Base-by-base conservation (phyloP, 1,140 invertebrate species). In the Nixonia krombeini region DNA sequence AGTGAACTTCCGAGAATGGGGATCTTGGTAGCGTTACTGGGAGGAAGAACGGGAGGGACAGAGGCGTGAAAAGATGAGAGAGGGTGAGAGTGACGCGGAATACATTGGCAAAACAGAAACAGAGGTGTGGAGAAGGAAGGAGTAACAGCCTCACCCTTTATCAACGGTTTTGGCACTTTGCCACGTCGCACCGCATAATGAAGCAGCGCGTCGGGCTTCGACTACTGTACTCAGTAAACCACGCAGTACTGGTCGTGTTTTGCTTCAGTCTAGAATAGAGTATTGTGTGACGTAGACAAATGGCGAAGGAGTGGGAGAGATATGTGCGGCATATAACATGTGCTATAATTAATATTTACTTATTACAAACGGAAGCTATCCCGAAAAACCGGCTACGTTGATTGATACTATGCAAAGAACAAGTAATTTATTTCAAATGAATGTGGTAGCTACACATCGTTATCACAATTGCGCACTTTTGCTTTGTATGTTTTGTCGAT, bases 131-230 rank as follows among this genome's bases (percentile, higher is more conserved):
- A 56, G 55, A 55, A 52, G 61, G 59, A 49, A 52, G 58, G 55
- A 50, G 59, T 52, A 59, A 62, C 49, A 56, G 63, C 70, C 72
- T 73, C 70, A 72, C 74, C 72, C 74, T 80, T 80, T 81, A 81
- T 83, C 77, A 81, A 80, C 79, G 73, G 66, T 76, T 72, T 65
- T 82, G 81, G 81, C 81, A 81, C 70, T 76, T 74, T 81, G 79
- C 80, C 81, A 81, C 77, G 78, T 80, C 73, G 79, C 73, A 73
- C 72, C 81, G 81, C 76, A 83, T 83, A 83, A 83, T 83, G 79
- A 83, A 83, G 78, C 78, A 75, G 79, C 77, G 74, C 74, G 77
- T 75, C 78, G 73, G 75, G 71, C 76, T 80, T 80, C 72, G 73
- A 75, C 76, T 77, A 74, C 68, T 63, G 58, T 75, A 67, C 61